Evolutionary conservation across 2,113 vertebrate genomes (phyloP), one percentile per base, ranked within the genome.

Genomic region (Hemicordylus capensis): DNA sequence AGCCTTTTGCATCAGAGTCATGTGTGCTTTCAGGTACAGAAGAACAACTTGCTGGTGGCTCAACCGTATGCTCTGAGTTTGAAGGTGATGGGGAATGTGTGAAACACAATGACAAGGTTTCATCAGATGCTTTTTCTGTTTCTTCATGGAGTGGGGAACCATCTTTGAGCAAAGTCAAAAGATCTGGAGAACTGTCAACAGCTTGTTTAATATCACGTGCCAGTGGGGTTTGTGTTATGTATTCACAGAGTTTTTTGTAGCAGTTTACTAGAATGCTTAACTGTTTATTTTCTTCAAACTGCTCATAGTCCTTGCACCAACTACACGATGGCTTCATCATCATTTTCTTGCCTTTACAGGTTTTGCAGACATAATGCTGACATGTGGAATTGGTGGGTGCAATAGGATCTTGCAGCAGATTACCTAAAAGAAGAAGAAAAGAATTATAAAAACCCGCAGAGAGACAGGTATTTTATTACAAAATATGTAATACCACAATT

Each of bases 301-400:
- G 97, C 89, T 98, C 97, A 46, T 97, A 98, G 97, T 99, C 98
- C 93, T 98, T 98, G 95, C 98, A 99, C 97, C 98, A 98, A 94
- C 97, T 97, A 95, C 98, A 99, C 0, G 98, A 96, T 0, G 97
- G 97, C 92, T 98, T 98, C 96, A 98, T 96, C 96, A 97, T 96
- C 98, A 98, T 98, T 96, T 98, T 98, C 95, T 98, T 97, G 90
- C 98, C 98, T 96, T 98, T 99, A 90, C 98, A 99, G 78, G 93
- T 95, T 95, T 97, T 97, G 96, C 98, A 99, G 89, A 99, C 98
- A 93, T 97, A 98, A 95, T 99, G 98, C 95, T 98, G 98, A 93
- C 98, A 99, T 59, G 98, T 97, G 81, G 98, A 97, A 90, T 98
- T 97, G 91, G 96, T 97, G 10, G 98, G 97, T 94, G 98, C 98